Conservation (phyloP, 2,113 vertebrate genomes). For the Tichodroma muraria region DNA sequence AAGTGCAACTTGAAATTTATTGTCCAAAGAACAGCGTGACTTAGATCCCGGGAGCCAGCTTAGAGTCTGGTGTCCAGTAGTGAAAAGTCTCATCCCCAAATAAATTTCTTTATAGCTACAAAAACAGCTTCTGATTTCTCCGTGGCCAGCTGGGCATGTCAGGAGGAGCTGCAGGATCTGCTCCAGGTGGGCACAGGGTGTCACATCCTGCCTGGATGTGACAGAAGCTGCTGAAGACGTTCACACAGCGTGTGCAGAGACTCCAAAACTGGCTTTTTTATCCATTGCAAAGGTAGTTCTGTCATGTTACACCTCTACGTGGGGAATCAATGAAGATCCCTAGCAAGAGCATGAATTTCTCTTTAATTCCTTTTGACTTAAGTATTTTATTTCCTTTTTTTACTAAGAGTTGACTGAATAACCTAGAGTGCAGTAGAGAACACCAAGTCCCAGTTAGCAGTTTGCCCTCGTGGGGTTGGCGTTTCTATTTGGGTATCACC, state of each 20-base stretch:
- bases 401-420: not conserved
- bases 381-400: not conserved
- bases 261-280: not conserved
- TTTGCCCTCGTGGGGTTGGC: not conserved
- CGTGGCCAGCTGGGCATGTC: not conserved
- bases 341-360: not conserved
- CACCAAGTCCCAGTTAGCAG: not conserved
- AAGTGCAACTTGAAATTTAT: conserved; percentile 28
- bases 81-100: not conserved
- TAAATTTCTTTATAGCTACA: not conserved
- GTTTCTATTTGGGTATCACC: not conserved
- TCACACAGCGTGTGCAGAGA: not conserved
- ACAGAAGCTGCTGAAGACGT: not conserved
- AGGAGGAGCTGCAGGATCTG: not conserved
- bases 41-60: not conserved
- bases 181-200: not conserved
- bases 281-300: not conserved
- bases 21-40: conserved; percentile 50
- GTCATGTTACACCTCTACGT: not conserved
- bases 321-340: not conserved
- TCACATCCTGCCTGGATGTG: not conserved
- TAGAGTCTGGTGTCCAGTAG: conserved; percentile 33
- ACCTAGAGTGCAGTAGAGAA: not conserved
- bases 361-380: not conserved
- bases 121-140: not conserved